These are phyloP conservation scores for Dicrurus megarhynchus DNA, from an alignment of 2,113 vertebrate genomes.

Conservation along the genomic window DNA sequence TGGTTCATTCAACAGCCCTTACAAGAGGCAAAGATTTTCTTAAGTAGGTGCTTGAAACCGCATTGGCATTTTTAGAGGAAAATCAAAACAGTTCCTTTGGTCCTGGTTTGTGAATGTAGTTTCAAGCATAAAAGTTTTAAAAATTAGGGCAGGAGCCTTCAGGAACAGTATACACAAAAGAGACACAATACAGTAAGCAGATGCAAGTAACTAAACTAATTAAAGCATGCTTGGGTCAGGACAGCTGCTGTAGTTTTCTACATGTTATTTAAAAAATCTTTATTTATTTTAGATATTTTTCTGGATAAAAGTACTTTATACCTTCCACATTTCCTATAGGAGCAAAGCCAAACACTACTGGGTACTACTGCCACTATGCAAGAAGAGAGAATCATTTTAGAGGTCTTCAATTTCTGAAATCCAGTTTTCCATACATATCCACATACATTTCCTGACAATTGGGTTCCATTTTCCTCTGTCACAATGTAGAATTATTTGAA, in stretches of 20 bases:
- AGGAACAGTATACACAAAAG: background rate
- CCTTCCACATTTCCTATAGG: background rate
- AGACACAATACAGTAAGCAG: background rate
- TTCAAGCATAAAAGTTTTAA: background rate
- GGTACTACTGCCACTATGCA: background rate
- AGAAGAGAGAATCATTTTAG: background rate
- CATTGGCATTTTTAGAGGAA: background rate
- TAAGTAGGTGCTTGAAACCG: background rate
- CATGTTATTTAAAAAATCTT: background rate
- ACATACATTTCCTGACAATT: background rate
- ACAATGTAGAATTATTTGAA: background rate
- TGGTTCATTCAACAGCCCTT: conserved; percentile 10
- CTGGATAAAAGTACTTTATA: background rate
- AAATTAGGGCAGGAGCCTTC: background rate
- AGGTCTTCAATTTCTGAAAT: background rate
- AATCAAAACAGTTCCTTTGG: background rate
- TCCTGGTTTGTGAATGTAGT: background rate
- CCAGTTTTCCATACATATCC: too few species aligned
- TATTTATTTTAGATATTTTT: background rate
- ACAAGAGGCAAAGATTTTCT: conserved; percentile 15
- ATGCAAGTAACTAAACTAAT: background rate
- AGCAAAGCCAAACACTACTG: background rate
- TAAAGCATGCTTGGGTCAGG: background rate
- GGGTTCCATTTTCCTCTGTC: background rate
- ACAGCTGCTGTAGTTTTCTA: background rate